These are phyloP conservation scores for Virgularia gustaviana DNA, from an alignment of 92 coral and sea anemone species.

Conservation along the genomic window DNA sequence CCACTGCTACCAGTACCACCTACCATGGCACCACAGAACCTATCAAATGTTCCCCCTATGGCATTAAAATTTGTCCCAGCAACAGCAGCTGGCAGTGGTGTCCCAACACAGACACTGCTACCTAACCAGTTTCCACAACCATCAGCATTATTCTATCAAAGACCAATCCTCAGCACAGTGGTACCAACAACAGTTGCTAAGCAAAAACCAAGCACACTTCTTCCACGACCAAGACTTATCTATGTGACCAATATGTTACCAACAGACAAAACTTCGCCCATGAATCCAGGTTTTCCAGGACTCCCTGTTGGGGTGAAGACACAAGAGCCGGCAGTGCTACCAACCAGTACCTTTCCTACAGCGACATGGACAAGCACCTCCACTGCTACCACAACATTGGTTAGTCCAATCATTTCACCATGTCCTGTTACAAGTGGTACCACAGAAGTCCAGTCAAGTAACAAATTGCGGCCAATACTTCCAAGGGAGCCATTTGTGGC, in stretches of 20 bases:
- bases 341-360: neutral
- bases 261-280: neutral
- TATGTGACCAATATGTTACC: neutral
- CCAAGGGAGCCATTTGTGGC: conserved; percentile 28
- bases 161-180: too few species aligned
- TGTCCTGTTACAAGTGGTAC: neutral
- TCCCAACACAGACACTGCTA: too few species aligned
- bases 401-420: neutral
- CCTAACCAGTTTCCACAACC: too few species aligned
- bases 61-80: too few species aligned
- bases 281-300: neutral
- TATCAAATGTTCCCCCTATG: too few species aligned
- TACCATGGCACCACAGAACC: too few species aligned
- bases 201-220: too few species aligned
- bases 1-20: too few species aligned
- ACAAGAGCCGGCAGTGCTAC: neutral
- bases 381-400: neutral
- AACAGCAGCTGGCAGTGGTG: too few species aligned
- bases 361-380: neutral
- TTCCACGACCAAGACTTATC: too few species aligned
- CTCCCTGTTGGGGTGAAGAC: neutral
- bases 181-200: too few species aligned
- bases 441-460: neutral
- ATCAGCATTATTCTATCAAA: too few species aligned
- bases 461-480: conserved; percentile 29